Base-by-base conservation (phyloP, 2,888 invertebrate species). In the Euclidia mi region DNA sequence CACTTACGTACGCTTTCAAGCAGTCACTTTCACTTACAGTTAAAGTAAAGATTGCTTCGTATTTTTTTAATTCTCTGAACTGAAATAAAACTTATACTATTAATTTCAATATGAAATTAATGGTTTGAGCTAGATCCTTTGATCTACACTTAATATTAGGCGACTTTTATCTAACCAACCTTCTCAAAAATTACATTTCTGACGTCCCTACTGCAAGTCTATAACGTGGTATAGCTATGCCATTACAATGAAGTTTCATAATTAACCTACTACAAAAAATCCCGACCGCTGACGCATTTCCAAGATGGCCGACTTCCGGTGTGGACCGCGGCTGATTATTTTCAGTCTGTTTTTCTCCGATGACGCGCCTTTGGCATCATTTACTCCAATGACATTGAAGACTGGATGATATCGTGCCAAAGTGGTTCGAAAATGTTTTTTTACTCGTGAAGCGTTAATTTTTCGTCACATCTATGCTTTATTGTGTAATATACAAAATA, bases 291-390 rank as follows among this genome's bases (percentile, higher is more conserved):
- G 75, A 80, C 78, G 81, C 78, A 79, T 79, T 76, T 76, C 58
- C 57, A 81, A 75, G 55, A 65, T 66, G 71, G 65, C 70, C 58
- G 77, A 73, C 75, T 81, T 85, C 85, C 84, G 79, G 81, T 71
- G 66, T 53, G 56, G 64, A 56, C 74, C 75, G 56, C 53, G 48
- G 56, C 59, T 68, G 78, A 78, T 78, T 83, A 82, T 85, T 85
- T 83, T 82, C 76, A 76, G 79, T 79, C 64, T 78, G 75, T 81
- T 83, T 82, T 83, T 78, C 53, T 50, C 29, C 45, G 35, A 71
- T 62, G 56, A 65, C 71, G 66, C 28, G 43, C 17, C 28, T 46
- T 76, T 76, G 73, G 76, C 76, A 72, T 66, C 56, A 51, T 59
- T 57, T 59, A 51, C 42, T 56, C 15, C 18, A 3, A 71, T 71